These are phyloP conservation scores for Holacanthella duospinosa DNA, from an alignment of 2,888 invertebrate genomes.

Conservation along the genomic window DNA sequence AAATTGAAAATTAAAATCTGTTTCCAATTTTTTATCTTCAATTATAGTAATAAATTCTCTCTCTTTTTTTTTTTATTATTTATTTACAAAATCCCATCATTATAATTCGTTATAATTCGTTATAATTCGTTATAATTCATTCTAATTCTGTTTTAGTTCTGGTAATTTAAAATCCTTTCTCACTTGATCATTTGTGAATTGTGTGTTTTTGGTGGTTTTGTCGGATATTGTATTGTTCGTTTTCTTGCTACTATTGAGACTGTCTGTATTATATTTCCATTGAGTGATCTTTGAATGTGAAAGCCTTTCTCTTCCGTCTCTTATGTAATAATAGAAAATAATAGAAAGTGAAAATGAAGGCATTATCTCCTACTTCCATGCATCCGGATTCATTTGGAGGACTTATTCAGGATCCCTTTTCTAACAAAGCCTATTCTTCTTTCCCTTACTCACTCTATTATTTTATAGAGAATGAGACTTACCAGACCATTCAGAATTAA, in stretches of 20 bases:
- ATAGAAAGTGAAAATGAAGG: not conserved
- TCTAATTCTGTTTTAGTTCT: no score
- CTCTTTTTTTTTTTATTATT: no score
- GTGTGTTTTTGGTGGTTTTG: not conserved
- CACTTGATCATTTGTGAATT: not conserved
- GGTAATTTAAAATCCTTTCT: not conserved
- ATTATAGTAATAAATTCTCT: no score
- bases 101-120: no score
- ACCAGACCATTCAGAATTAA: not conserved
- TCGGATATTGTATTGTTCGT: not conserved
- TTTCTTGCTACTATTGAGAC: not conserved
- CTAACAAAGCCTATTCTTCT: not conserved
- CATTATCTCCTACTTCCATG: slow-evolving; percentile 1
- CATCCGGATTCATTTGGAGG: not conserved
- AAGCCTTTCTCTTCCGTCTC: not conserved
- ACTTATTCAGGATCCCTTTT: not conserved
- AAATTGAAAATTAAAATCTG: no score
- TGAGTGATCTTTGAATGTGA: not conserved
- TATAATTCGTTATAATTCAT: no score
- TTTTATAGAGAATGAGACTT: not conserved
- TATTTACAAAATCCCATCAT: no score
- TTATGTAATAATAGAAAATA: not conserved
- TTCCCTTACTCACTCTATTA: not conserved
- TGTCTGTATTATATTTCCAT: slow-evolving; percentile 2
- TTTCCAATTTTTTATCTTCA: no score